Conservation (phyloP, 2,888 invertebrate genomes). For the Xestoiulus laeticollis region DNA sequence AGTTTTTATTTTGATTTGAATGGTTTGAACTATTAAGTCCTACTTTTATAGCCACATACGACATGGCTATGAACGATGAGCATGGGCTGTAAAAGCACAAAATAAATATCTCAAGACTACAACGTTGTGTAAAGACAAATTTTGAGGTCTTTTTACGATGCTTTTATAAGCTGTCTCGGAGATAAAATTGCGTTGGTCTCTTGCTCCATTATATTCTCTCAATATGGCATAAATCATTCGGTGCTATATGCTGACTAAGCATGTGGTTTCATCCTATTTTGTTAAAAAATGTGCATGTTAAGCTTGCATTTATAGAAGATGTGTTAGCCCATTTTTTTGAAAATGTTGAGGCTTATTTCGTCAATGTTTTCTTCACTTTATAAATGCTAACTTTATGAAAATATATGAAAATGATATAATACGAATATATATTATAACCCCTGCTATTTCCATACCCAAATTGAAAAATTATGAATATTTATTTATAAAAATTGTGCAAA, state of each 20-base stretch:
- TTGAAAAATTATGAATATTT: too few relatives aligned
- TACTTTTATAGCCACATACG: background rate
- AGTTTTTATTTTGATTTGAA: slow-evolving; percentile 17
- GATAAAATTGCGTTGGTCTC: slow-evolving; percentile 26
- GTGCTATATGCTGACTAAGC: background rate
- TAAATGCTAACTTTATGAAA: too few relatives aligned
- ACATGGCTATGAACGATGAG: background rate
- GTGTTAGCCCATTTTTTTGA: too few relatives aligned
- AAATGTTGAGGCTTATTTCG: too few relatives aligned
- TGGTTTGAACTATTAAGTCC: background rate
- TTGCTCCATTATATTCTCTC: background rate
- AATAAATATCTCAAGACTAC: background rate
- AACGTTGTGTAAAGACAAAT: background rate
- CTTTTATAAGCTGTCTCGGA: background rate
- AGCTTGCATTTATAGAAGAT: too few relatives aligned
- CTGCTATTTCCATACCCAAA: too few relatives aligned
- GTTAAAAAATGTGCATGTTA: background rate
- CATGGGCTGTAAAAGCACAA: background rate
- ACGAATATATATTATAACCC: too few relatives aligned
- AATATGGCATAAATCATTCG: background rate
- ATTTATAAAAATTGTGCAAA: too few relatives aligned
- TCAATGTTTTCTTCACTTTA: too few relatives aligned
- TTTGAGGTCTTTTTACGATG: slow-evolving; percentile 5
- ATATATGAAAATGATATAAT: too few relatives aligned
- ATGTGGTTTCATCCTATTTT: too few relatives aligned